Conservation (phyloP, 1,140 invertebrate species). For the Temnothorax longispinosus region DNA sequence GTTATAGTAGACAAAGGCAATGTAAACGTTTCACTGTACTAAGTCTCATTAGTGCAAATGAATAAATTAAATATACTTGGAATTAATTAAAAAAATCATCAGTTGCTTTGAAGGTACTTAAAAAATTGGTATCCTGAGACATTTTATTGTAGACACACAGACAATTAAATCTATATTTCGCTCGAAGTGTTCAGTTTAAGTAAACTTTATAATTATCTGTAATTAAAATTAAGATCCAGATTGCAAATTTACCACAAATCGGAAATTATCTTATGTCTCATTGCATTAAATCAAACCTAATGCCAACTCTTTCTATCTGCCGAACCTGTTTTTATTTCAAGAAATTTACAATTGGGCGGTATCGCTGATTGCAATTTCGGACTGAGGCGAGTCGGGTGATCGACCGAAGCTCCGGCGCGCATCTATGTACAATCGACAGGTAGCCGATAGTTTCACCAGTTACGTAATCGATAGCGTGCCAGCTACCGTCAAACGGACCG, state of each 20-base stretch:
- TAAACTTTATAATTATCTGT: not conserved
- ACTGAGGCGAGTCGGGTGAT: constrained; percentile 2
- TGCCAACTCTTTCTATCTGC: not conserved
- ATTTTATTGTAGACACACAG: not conserved
- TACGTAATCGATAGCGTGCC: constrained; percentile 77
- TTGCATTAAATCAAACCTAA: not conserved
- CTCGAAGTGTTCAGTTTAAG: not conserved
- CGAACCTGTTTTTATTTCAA: constrained; percentile 1
- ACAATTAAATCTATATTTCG: not conserved
- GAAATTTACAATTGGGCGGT: not conserved
- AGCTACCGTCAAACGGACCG: constrained; percentile 52
- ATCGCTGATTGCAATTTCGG: constrained; percentile 1
- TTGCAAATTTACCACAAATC: not conserved
- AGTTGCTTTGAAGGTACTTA: too few relatives aligned
- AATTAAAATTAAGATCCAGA: not conserved
- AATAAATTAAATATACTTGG: not conserved
- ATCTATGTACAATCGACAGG: constrained; percentile 72
- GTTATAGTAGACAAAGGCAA: too few relatives aligned
- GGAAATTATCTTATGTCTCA: not conserved
- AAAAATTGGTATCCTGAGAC: not conserved
- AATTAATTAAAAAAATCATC: not conserved
- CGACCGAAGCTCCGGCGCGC: constrained; percentile 47
- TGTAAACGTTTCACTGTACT: too few relatives aligned
- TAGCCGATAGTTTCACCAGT: constrained; percentile 80
- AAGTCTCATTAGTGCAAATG: too few relatives aligned